Evolutionary conservation across 2,797 vertebrate genomes (phyloP).

Genomic region (Sebastes taczanowskii): DNA sequence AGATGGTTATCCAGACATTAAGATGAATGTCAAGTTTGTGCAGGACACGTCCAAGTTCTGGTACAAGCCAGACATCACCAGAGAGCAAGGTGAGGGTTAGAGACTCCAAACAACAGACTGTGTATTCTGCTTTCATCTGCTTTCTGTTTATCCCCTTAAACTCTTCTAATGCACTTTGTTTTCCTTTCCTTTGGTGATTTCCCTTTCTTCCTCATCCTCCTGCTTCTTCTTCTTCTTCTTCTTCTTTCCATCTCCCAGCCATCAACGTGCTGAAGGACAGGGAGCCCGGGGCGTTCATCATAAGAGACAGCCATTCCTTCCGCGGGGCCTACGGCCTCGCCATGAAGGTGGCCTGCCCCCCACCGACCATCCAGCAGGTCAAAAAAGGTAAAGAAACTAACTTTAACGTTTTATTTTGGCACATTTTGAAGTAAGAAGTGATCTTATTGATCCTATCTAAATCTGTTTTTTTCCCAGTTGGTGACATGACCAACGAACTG

Average conservation of each 20-base stretch:
- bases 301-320: constrained; percentile 98
- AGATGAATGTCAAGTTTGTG: constrained; percentile 96
- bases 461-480: constrained; percentile 54
- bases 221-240: too few species aligned
- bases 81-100: constrained; percentile 90
- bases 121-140: not conserved
- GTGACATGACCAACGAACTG: constrained; percentile 91
- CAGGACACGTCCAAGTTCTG: constrained; percentile 98
- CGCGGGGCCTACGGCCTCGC: constrained; percentile 95
- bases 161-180: not conserved
- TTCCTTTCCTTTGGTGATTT: not conserved
- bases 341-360: constrained; percentile 97
- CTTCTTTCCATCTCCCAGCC: constrained; percentile 76
- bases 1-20: constrained; percentile 94
- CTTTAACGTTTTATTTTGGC: rapidly evolving
- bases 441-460: not conserved
- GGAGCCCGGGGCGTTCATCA: constrained; percentile 95
- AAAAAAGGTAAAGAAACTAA: constrained; percentile 84
- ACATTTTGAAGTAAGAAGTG: not conserved
- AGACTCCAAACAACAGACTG: not conserved
- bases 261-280: constrained; percentile 92
- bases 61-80: constrained; percentile 98
- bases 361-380: constrained; percentile 91
- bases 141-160: not conserved
- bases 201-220: not conserved